Conservation (phyloP, 2,113 vertebrate species). For the Lepidothrix coronata region DNA sequence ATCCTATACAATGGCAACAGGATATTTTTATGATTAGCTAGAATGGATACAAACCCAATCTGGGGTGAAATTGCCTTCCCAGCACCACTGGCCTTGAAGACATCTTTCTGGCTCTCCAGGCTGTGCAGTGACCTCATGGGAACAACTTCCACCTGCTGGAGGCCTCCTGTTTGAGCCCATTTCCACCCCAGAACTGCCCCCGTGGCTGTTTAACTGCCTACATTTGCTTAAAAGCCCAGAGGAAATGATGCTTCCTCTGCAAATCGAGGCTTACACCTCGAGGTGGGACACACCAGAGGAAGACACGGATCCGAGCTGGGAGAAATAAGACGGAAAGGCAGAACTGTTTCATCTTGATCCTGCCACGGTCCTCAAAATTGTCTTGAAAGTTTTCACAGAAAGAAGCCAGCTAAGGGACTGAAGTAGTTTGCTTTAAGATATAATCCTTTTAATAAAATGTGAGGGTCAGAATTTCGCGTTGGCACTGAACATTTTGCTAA, state of each 20-base stretch:
- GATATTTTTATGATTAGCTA: background rate
- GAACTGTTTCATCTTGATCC: conserved; percentile 50
- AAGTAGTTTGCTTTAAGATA: conserved; percentile 51
- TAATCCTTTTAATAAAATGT: conserved; percentile 60
- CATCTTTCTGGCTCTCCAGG: background rate
- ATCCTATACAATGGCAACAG: background rate
- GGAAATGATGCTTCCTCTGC: background rate
- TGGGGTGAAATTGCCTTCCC: background rate
- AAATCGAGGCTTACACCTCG: background rate
- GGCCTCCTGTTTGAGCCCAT: background rate
- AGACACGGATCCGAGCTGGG: background rate
- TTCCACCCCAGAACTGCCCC: background rate
- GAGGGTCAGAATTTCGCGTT: conserved; percentile 33
- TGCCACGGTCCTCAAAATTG: conserved; percentile 27
- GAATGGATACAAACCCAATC: background rate
- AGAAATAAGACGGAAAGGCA: conserved; percentile 17
- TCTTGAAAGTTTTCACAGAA: conserved; percentile 30
- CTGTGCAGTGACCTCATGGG: background rate
- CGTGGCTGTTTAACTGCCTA: background rate
- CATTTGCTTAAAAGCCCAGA: background rate
- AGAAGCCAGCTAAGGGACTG: background rate
- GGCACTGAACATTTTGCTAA: conserved; percentile 29
- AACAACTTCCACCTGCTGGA: background rate
- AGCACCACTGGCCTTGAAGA: background rate
- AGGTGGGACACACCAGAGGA: background rate